phyloP scores from a whole-genome alignment of 1,140 invertebrate genomes.

The Pogonomyrmex barbatus region DNA sequence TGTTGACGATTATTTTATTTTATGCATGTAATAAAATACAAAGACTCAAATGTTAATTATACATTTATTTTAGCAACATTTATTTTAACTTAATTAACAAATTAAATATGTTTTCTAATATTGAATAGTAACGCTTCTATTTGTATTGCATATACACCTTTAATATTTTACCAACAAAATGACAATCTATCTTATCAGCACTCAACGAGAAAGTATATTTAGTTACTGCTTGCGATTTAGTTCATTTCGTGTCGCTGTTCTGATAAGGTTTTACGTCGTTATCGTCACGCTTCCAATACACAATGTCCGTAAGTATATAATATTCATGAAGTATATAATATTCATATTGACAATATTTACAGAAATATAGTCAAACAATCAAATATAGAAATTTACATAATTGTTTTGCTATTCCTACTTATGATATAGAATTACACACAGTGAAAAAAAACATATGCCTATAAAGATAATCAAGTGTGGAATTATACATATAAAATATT shows the following conservation, averaged over 20 bases:
- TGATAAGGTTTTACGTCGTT: neutral
- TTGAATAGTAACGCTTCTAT: neutral
- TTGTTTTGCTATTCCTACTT: neutral
- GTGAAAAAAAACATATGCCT: neutral
- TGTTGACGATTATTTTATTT: neutral
- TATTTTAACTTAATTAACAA: neutral
- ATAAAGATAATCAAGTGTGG: neutral
- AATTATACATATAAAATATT: neutral
- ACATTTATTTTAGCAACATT: neutral
- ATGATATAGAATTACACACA: neutral
- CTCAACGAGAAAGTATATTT: conserved; percentile 4
- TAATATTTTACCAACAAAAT: neutral
- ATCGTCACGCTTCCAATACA: neutral
- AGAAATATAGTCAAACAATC: neutral
- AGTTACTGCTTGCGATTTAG: neutral
- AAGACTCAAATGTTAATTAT: neutral
- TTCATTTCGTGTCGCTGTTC: neutral
- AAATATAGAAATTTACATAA: neutral
- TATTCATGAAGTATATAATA: neutral
- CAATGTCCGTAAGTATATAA: conserved; percentile 33
- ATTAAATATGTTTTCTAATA: neutral
- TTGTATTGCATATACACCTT: neutral
- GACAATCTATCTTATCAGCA: conserved; percentile 30
- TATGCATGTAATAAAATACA: neutral
- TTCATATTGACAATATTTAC: neutral